Base-by-base conservation (phyloP, 2,888 invertebrate species). In the Drymonia ruficornis region DNA sequence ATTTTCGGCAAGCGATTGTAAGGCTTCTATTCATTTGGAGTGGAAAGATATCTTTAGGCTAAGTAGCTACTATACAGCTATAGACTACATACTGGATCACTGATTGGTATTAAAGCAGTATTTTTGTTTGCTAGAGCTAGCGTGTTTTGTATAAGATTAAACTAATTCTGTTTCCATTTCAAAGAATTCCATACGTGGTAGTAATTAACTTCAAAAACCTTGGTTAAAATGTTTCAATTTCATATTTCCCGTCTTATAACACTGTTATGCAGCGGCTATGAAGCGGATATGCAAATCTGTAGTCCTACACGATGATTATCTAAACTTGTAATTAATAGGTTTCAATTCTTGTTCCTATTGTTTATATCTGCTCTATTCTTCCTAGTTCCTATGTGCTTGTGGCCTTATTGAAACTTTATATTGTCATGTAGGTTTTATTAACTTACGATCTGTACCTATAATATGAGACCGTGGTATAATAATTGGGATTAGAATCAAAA, bases 361-460 rank as follows among this genome's bases (percentile, higher is more conserved):
- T 55, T 50, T 56, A 68, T 38, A 47, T 38, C 34, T 18, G 9
- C 16, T 40, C 9, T 40, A 19, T 8, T 54, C 65, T 72, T 73
- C 74, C 72, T 74, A 63, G 65, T 74, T 74, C 64, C 65, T 67
- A 65, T 53, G 31, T 54, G 56, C 47, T 63, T 48, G 23, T 52
- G 34, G 7, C 18, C 28, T 13, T 13, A 43, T 43, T 43, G 5
- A 19, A 43, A 43, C 43, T 12, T 12, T 43, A 12, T 19, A 43
- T 43, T 43, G 19, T 19, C 9, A 43, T 43, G 43, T 43, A 43
- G 42, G 42, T n/a, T 2, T 38, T 38, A 38, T 38, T 38, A n/a
- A 13, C 38, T n/a, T 38, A 15, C n/a, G n/a, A 38, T 38, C 15
- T 38, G 15, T 38, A n/a, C n/a, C n/a, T n/a, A 38, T 38, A n/a